Base-by-base conservation (phyloP, 2,888 invertebrate genomes). In the Zhuqinia jingwanae region DNA sequence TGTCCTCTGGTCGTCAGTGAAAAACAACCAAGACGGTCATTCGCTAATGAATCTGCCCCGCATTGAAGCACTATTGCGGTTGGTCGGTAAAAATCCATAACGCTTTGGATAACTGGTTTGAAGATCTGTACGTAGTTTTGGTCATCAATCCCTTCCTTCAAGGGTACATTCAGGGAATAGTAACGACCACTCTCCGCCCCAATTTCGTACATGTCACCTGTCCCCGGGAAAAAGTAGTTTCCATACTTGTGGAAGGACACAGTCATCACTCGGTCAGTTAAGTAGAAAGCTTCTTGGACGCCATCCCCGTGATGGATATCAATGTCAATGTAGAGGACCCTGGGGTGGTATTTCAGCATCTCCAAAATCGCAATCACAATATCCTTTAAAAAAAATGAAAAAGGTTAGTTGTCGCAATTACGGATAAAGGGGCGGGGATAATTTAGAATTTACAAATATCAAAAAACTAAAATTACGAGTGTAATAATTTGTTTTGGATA, bases 221-320 rank as follows among this genome's bases (percentile, higher is more conserved):
- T 63, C 5, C 81, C 81, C 6, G 65, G 65, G 15, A 86, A 20
- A 81, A 73, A 45, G 50, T 96, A 97, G 92, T 98, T 98, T 1
- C 99, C 99, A 92, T 98, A 99, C 93, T 99, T 99, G 92, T 99
- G 99, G 92, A 99, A 99, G 68, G 98, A 99, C 0, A 99, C 98
- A 0, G 99, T 99, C 99, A 99, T 99, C 0, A 99, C 99, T 88
- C 99, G 93, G 92, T 99, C 99, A 0, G 98, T 99, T 5, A 98
- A 93, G 92, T 99, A 99, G 93, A 99, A 99, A 0, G 99, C 99
- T 93, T 99, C 99, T 92, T 99, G 98, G 0, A 99, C 99, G 0
- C 98, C 98, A 92, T 98, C 98, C 0, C 97, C 97, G 91, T 99
- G 99, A 92, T 99, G 99, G 0, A 99, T 99, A 92, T 99, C 99